Conservation (phyloP, 1,140 invertebrate genomes). For the Drosophila elegans region DNA sequence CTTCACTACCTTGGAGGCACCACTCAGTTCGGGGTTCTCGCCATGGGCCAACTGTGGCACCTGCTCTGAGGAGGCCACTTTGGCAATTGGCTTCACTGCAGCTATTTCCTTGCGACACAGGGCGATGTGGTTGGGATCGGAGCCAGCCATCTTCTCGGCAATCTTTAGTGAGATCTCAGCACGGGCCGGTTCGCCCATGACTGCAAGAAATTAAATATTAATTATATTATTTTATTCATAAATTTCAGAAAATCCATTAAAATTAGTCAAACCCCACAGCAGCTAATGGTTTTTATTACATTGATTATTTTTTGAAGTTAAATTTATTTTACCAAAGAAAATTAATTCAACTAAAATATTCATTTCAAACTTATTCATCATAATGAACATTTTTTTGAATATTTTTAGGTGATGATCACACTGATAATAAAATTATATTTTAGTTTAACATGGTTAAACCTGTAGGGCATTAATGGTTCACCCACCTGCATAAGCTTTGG, state of each 20-base stretch:
- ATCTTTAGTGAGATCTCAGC: conserved; percentile 87
- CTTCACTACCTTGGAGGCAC: conserved; percentile 85
- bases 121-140: conserved; percentile 72
- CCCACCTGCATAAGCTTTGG: conserved; percentile 87
- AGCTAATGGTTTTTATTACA: too few species aligned
- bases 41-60: conserved; percentile 61
- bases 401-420: too few species aligned
- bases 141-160: conserved; percentile 85
- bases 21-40: conserved; percentile 70
- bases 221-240: neutral
- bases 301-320: too few species aligned
- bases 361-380: too few species aligned
- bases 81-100: conserved; percentile 20
- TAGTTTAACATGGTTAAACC: too few species aligned
- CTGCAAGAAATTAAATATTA: conserved; percentile 24
- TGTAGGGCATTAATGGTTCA: neutral
- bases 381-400: too few species aligned
- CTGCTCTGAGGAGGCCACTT: conserved; percentile 2
- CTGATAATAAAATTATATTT: too few species aligned
- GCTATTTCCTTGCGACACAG: conserved; percentile 62
- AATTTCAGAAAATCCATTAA: too few species aligned
- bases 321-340: too few species aligned
- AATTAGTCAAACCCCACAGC: neutral
- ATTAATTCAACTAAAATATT: too few species aligned
- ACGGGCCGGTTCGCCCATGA: conserved; percentile 85